Conservation (phyloP, 2,888 invertebrate species). For the Antheraea yamamai region DNA sequence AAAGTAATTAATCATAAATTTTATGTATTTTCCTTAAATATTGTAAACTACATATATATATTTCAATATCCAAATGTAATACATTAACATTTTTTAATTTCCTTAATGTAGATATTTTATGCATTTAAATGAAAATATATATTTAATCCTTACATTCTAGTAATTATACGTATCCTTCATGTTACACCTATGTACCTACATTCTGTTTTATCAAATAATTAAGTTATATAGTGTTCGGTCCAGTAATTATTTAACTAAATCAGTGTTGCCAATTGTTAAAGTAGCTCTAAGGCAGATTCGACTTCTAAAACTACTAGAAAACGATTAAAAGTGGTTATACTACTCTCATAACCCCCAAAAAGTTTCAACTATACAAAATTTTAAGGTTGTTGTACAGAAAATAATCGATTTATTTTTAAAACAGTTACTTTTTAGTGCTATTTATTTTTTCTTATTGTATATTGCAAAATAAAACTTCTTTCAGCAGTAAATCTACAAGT, state of each 20-base stretch:
- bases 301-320: too few species aligned
- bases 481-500: too few species aligned
- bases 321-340: too few species aligned
- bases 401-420: too few species aligned
- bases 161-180: background rate
- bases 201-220: background rate
- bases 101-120: background rate
- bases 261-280: background rate
- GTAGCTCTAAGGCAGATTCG: too few species aligned
- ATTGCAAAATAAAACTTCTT: too few species aligned
- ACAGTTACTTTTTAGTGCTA: too few species aligned
- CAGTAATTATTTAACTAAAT: background rate
- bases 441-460: too few species aligned
- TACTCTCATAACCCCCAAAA: too few species aligned
- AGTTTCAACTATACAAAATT: too few species aligned
- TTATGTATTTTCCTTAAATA: background rate
- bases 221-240: background rate
- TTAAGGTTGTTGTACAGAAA: too few species aligned
- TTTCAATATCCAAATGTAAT: background rate
- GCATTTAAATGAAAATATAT: background rate
- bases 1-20: background rate
- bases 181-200: background rate
- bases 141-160: background rate
- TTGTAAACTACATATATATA: background rate
- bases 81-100: background rate